Base-by-base conservation (phyloP, 2,113 vertebrate genomes). In the Muntiacus reevesi region DNA sequence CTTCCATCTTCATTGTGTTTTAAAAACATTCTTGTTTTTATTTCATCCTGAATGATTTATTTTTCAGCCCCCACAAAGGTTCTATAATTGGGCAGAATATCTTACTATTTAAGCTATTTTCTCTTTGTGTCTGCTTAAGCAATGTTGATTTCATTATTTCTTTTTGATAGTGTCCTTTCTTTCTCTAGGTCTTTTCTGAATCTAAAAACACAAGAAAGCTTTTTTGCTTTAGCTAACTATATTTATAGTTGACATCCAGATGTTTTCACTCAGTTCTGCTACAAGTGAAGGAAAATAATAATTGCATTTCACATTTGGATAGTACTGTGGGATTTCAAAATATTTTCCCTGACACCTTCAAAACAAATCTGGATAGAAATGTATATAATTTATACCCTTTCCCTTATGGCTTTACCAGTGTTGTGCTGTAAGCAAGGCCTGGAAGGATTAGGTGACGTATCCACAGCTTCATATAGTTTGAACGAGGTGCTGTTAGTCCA, bases 161-260 rank as follows among this genome's bases (percentile, higher is more conserved):
- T 36, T 94, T 91, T 93, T 86, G 52, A 95, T 82, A 82, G 13
- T 85, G 13, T 93, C 59, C 54, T 96, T 95, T 94, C 33, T 91
- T 91, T 95, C 17, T 96, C 59, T 55, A 79, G 45, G 27, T 82
- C n/a, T 88, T 94, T 97, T 93, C 76, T 89, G 21, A 95, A 85
- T 95, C 17, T 84, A 36, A 64, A 96, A 78, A 92, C 40, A 10
- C 13, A 87, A 40, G 19, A 84, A 78, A 64, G 5, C 13, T 54
- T 92, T 92, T 43, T 54, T 93, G 28, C 10, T 89, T 94, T 88
- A 87, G 43, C 33, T 43, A 95, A 76, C 47, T 95, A 57, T 45
- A 89, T 28, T 87, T 82, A 90, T 55, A 78, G 25, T 74, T 90
- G 9, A 54, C 23, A 30, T 86, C 27, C 27, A 89, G n/a, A 85